Evolutionary conservation across 1,140 invertebrate genomes (phyloP).

Genomic region (Triops longicaudatus): DNA sequence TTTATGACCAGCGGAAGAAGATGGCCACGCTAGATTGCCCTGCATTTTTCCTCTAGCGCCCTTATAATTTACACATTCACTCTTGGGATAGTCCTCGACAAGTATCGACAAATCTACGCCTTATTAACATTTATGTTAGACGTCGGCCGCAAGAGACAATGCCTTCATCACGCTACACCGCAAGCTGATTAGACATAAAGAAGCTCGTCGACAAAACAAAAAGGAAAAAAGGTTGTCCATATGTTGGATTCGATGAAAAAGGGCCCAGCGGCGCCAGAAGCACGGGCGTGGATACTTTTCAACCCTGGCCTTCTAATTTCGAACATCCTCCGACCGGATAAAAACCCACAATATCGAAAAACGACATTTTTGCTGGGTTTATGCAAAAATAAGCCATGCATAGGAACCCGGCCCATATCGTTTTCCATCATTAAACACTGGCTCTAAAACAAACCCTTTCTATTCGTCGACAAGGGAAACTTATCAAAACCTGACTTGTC

Average conservation of each 20-base stretch:
- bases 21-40: neutral
- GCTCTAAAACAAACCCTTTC: neutral
- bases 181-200: neutral
- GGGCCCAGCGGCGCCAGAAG: neutral
- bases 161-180: neutral
- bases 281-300: neutral
- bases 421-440: neutral
- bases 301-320: neutral
- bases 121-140: neutral
- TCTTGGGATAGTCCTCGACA: neutral
- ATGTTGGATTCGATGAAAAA: neutral
- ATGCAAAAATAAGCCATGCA: constrained; percentile 15
- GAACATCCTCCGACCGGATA: neutral
- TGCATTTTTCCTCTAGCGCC: neutral
- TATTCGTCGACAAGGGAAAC: neutral
- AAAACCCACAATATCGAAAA: neutral
- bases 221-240: neutral
- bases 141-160: neutral
- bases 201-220: neutral
- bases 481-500: constrained; percentile 9
- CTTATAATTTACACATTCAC: neutral
- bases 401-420: neutral
- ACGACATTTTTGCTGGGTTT: neutral
- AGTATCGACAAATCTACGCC: neutral
- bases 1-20: constrained; percentile 5